These are phyloP conservation scores for Sinosuthora webbiana DNA, from an alignment of 2,113 vertebrate species.

Conservation along the genomic window DNA sequence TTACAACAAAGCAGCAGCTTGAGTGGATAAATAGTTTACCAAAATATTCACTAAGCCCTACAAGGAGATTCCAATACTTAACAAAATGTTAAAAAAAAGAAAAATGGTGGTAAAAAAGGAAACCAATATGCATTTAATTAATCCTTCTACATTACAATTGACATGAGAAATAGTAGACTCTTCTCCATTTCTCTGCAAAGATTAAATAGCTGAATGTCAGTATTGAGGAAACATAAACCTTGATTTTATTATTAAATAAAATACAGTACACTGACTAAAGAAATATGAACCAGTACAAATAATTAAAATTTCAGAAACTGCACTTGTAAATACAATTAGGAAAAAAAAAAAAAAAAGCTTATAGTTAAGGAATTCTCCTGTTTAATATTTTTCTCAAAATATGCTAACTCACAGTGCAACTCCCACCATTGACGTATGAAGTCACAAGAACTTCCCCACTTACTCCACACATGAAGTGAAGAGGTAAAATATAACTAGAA, in stretches of 20 bases:
- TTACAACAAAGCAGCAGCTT: not conserved
- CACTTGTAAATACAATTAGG: not conserved
- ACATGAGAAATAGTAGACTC: slow-evolving; percentile 2
- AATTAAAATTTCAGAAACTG: not conserved
- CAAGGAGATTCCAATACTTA: not conserved
- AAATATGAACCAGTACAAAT: not conserved
- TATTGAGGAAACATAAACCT: slow-evolving; percentile 8
- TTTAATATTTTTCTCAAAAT: not conserved
- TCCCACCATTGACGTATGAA: not conserved
- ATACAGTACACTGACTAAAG: not conserved
- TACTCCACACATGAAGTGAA: not conserved
- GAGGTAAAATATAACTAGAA: not conserved
- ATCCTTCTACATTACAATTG: slow-evolving; percentile 13
- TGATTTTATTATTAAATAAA: slow-evolving; percentile 27
- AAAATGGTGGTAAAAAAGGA: not conserved
- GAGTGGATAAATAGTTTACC: not conserved
- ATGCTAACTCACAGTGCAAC: not conserved
- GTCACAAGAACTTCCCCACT: not conserved
- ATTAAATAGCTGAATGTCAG: slow-evolving; percentile 20
- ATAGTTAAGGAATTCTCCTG: not conserved
- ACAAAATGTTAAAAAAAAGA: not conserved
- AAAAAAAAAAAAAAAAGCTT: accelerated
- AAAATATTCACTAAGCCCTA: not conserved
- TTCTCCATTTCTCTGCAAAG: not conserved
- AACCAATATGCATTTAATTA: slow-evolving; percentile 25